Evolutionary conservation across 2,888 invertebrate genomes (phyloP), one percentile per base, ranked within the genome.

Genomic region (Tiphia femorata): DNA sequence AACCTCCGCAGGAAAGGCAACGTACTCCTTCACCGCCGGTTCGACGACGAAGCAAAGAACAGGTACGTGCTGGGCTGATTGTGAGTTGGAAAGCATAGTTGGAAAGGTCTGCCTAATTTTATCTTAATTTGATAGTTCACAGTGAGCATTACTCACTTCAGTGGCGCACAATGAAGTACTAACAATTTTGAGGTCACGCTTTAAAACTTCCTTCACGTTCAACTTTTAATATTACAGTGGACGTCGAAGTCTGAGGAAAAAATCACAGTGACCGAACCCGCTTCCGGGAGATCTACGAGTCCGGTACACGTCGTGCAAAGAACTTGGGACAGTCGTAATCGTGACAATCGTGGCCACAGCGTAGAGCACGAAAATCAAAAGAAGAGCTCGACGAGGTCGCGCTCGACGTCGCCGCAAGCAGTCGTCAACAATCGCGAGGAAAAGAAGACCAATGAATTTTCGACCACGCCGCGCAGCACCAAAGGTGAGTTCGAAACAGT

Each of bases 221-320:
- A n/a, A n/a, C n/a, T n/a, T n/a, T n/a, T n/a, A n/a, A n/a, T n/a
- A n/a, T 33, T 33, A 2, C 27, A 71, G 77, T 66, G 71, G 50
- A 46, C 64, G 1, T 43, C 62, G 29, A 76, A 62, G 21, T 64
- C 70, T 12, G 76, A 76, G 14, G 76, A 77, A 14, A 78, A 68
- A 38, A 67, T 57, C 12, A 60, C 50, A 29, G 50, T 64, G 40
- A 65, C 67, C 25, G 76, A 76, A 5, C 27, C 67, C 10, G 42
- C 59, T 3, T 35, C 60, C 0, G 53, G 55, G 0, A 65, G 75
- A 12, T 63, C 72, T 3, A 49, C 73, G 1, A 81, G 80, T 55
- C 81, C 81, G 4, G 72, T 81, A 3, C 75, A 79, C 58, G 78
- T 81, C 1, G 77, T 81, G 3, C 79, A 80, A 40, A 72, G 80